A percentile compares a stretch with the other conserved stretches of the same genome.
Evolutionary conservation across 2,113 vertebrate species (phyloP).

Genomic region (Sebastes schlegelii): DNA sequence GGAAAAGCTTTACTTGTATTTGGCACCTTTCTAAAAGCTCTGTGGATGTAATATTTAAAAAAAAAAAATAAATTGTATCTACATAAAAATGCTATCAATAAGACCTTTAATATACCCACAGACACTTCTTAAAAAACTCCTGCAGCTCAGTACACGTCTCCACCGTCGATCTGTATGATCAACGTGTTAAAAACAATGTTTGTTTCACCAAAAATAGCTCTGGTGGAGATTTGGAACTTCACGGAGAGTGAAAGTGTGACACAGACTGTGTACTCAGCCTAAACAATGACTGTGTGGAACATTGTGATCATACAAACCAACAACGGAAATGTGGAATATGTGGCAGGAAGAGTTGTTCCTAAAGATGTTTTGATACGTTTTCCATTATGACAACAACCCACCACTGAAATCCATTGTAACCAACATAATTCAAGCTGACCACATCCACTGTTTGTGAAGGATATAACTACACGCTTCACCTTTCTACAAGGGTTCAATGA

Average conservation of each 20-base stretch:
- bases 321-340: neutral
- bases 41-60: too few relatives aligned
- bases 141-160: neutral
- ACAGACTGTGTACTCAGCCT: neutral
- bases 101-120: too few relatives aligned
- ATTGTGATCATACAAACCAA: neutral
- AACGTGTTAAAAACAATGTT: neutral
- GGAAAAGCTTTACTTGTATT: too few relatives aligned
- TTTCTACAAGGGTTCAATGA: neutral
- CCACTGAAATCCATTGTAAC: slow-evolving; percentile 5
- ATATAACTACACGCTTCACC: neutral
- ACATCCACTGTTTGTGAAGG: neutral
- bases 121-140: neutral
- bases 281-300: slow-evolving; percentile 1
- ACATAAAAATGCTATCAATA: too few relatives aligned
- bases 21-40: too few relatives aligned
- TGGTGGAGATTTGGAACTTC: neutral
- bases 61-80: too few relatives aligned
- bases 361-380: slow-evolving; percentile 6
- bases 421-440: neutral
- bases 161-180: neutral
- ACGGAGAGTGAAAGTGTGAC: neutral
- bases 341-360: slow-evolving; percentile 10
- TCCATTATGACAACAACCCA: slow-evolving; percentile 1
- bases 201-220: neutral